Evolutionary conservation across 2,888 invertebrate species (phyloP), one percentile per base, ranked within the genome.

Genomic region (Patella caerulea): DNA sequence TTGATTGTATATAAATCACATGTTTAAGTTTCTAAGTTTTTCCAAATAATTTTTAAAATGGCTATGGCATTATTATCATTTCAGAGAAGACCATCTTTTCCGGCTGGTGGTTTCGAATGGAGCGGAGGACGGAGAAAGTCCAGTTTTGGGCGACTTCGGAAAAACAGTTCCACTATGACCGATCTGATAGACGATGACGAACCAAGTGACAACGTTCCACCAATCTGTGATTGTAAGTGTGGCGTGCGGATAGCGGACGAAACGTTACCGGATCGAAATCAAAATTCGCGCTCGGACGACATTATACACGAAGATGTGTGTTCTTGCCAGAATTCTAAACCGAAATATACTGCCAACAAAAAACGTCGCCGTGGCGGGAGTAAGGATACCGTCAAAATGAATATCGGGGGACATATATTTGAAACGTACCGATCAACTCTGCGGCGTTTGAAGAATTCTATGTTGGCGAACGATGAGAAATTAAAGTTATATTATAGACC

Each of bases 321-420:
- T 45, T 45, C 76, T 34, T 72, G 71, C 29, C 55, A 71, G 24
- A 76, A 56, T 19, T 54, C 34, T 19, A 71, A 53, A 17, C 72
- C 71, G 34, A 71, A 54, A 59, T 53, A 56, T 56, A 52, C 71
- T 15, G n/a, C 71, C 15, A 70, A 71, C 3, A 54, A 24, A 5
- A 77, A 77, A 53, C 55, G 76, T 73, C 29, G 77, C 75, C 65
- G 77, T 34, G 54, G 76, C 59, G 71, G 76, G 52, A 24, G 79
- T 72, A 73, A 83, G 34, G 86, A 86, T 72, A 87, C 87, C n/a
- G 85, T 89, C 55, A 81, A 84, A 29, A 78, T 89, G 45, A 89
- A 89, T 78, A 86, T 89, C 2, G 89, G 89, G 0, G 89, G 89
- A 4, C 85, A 86, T 53, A 78, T 86, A 24, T 88, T 88, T 75